phyloP scores from a whole-genome alignment of 2,888 invertebrate species.

The Mantis religiosa region DNA sequence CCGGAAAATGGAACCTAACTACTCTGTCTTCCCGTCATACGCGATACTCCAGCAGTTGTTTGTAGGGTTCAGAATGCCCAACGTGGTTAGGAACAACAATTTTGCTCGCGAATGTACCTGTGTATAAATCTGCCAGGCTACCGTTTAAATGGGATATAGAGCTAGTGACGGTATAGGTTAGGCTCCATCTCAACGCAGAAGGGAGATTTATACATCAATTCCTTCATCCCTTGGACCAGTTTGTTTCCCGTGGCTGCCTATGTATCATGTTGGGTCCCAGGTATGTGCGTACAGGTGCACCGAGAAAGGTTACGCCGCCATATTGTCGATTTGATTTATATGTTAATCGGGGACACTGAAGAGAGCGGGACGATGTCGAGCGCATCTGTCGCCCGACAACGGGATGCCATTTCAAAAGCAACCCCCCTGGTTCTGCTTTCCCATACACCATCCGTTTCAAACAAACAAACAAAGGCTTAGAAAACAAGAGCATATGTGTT shows the following conservation, averaged over 20 bases:
- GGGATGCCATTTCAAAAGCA: slow-evolving; percentile 31
- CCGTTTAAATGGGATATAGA: background rate
- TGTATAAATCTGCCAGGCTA: background rate
- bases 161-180: background rate
- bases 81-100: background rate
- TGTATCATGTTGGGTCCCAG: background rate
- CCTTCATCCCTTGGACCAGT: background rate
- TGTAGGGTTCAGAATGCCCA: no score
- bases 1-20: no score
- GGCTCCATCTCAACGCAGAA: background rate
- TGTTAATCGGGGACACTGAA: slow-evolving; percentile 42
- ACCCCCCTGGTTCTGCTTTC: background rate
- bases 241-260: background rate
- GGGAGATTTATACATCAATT: background rate
- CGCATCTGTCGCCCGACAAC: slow-evolving; percentile 1
- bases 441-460: background rate
- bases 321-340: slow-evolving; percentile 42
- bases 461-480: background rate
- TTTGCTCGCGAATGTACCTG: background rate
- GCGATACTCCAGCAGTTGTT: no score
- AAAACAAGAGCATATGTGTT: background rate
- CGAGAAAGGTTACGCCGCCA: background rate
- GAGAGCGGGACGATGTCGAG: background rate
- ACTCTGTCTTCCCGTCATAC: no score
- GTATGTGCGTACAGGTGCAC: background rate